A percentile compares a stretch with the other conserved stretches of the same genome.
phyloP scores from a whole-genome alignment of 2,888 invertebrate species.

The Scaptomyza reducta region DNA sequence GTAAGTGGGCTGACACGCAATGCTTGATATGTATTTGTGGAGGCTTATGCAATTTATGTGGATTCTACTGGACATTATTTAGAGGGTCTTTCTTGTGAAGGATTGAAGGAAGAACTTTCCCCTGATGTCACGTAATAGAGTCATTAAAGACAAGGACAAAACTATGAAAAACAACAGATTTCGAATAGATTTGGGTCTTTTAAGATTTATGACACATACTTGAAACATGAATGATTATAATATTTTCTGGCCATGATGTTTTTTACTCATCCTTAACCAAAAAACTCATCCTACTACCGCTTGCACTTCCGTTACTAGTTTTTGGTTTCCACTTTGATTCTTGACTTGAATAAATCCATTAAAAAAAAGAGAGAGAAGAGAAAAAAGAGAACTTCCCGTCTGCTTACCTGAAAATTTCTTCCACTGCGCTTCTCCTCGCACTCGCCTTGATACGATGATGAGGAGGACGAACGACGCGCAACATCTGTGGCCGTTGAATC shows the following conservation, averaged over 20 bases:
- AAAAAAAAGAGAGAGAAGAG: not conserved
- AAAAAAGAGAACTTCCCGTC: constrained; percentile 53
- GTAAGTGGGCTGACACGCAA: constrained; percentile 59
- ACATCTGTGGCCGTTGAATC: constrained; percentile 84
- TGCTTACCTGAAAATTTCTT: constrained; percentile 83
- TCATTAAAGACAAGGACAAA: constrained; percentile 55
- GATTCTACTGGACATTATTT: constrained; percentile 1
- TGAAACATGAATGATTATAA: not conserved
- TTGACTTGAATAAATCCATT: constrained; percentile 9
- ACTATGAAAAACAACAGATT: constrained; percentile 41
- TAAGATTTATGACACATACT: constrained; percentile 25
- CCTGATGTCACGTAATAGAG: constrained; percentile 58
- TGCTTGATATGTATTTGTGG: constrained; percentile 31
- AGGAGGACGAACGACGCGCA: constrained; percentile 77
- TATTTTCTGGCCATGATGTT: not conserved
- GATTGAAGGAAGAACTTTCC: not conserved
- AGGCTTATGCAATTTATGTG: constrained; percentile 63
- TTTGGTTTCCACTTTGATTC: constrained; percentile 39
- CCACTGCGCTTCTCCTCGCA: constrained; percentile 81
- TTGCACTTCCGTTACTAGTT: constrained; percentile 54
- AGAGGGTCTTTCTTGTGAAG: not conserved
- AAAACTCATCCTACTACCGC: not conserved
- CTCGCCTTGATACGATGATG: constrained; percentile 75
- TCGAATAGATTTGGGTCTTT: constrained; percentile 8
- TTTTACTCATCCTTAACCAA: not conserved